Evolutionary conservation across 2,113 vertebrate genomes (phyloP).

Genomic region (Barnardius zonarius): DNA sequence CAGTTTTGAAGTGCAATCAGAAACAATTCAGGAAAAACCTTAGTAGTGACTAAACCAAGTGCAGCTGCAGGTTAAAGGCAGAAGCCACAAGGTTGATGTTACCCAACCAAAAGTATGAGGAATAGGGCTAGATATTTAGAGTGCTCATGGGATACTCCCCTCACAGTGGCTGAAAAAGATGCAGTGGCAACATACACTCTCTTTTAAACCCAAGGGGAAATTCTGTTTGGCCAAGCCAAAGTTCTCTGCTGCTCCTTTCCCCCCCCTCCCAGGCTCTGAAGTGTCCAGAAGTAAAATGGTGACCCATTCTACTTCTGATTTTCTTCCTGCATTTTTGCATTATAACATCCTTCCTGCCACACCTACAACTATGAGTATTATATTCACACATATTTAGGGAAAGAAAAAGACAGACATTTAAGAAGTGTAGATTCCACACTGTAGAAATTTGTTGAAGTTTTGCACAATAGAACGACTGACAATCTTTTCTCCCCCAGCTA

Average conservation of each 20-base stretch:
- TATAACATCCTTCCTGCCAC: neutral
- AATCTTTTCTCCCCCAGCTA: neutral
- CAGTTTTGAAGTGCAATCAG: neutral
- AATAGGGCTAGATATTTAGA: neutral
- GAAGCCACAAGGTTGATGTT: neutral
- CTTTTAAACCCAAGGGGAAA: neutral
- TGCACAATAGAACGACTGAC: neutral
- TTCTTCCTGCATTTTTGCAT: neutral
- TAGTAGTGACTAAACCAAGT: neutral
- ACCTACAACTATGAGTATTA: neutral
- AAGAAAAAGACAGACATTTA: neutral
- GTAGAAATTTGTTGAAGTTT: neutral
- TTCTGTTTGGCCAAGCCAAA: neutral
- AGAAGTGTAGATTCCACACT: neutral
- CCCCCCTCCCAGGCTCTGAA: neutral
- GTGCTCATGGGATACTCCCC: neutral
- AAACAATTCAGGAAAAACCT: neutral
- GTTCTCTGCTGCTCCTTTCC: neutral
- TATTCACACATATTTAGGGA: neutral
- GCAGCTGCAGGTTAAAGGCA: neutral
- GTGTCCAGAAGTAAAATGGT: neutral
- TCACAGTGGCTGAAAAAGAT: neutral
- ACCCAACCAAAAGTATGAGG: neutral
- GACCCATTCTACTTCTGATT: neutral
- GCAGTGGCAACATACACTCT: accelerated